Evolutionary conservation across 53 echinoderm and acorn worm species (phyloP).

Genomic region (Luidia sarsii): DNA sequence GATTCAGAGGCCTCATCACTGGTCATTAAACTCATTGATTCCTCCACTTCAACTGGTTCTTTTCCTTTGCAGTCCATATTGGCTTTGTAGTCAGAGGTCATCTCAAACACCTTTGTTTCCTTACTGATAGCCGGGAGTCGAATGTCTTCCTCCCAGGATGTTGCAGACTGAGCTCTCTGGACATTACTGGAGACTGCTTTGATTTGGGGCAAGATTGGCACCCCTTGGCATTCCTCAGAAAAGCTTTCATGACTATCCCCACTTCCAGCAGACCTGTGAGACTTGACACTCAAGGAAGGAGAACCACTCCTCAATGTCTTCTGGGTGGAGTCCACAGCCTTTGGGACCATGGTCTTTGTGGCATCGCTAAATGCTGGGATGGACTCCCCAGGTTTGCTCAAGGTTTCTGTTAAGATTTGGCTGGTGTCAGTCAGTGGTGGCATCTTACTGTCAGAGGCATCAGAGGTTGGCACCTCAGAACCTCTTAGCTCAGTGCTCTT

Average conservation of each 20-base stretch:
- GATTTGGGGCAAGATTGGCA: constrained; percentile 13
- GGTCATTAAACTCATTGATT: background rate
- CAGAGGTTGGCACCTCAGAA: background rate
- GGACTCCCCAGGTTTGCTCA: background rate
- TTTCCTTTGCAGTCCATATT: background rate
- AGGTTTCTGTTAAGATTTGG: background rate
- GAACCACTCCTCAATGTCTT: constrained; percentile 33
- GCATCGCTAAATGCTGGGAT: background rate
- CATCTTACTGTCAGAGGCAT: background rate
- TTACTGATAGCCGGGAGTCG: constrained; percentile 24
- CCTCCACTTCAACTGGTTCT: background rate
- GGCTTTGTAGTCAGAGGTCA: background rate
- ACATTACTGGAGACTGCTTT: background rate
- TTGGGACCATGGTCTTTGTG: background rate
- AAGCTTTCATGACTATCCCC: constrained; percentile 25
- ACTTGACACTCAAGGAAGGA: constrained; percentile 19
- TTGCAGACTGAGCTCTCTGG: background rate
- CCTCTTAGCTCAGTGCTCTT: background rate
- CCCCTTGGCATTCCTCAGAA: background rate
- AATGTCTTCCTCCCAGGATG: constrained; percentile 3
- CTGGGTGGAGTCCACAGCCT: background rate
- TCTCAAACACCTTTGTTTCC: background rate
- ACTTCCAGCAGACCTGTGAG: constrained; percentile 5
- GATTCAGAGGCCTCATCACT: background rate
- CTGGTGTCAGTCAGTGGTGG: background rate